These are phyloP conservation scores for Dynastes maya DNA, from an alignment of 2,888 invertebrate genomes.

Conservation along the genomic window DNA sequence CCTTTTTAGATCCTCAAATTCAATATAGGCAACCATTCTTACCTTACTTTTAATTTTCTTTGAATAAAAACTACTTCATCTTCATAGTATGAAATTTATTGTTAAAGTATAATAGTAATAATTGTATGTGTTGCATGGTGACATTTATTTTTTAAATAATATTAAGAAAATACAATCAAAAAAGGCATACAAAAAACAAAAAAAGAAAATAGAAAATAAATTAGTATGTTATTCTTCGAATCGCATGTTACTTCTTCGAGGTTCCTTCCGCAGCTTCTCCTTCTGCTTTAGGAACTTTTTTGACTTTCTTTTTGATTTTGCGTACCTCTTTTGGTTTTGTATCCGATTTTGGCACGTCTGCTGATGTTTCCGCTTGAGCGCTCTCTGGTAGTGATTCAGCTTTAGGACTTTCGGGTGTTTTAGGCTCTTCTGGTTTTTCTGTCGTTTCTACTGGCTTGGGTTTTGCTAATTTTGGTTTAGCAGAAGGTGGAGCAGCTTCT, in stretches of 20 bases:
- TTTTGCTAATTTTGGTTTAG: slow-evolving; percentile 53
- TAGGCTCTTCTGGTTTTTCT: slow-evolving; percentile 49
- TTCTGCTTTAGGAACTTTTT: slow-evolving; percentile 47
- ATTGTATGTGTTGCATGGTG: slow-evolving; percentile 2
- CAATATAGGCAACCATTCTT: too few species aligned
- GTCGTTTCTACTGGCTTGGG: slow-evolving; percentile 55
- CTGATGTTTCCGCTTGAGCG: slow-evolving; percentile 7
- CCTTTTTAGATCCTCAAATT: too few species aligned
- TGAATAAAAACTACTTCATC: not conserved
- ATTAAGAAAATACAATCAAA: slow-evolving; percentile 24
- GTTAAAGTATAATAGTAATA: slow-evolving; percentile 9
- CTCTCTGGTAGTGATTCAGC: not conserved
- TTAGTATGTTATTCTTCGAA: not conserved
- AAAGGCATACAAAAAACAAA: slow-evolving; percentile 18
- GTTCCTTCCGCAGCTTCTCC: slow-evolving; percentile 59
- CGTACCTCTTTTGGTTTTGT: slow-evolving; percentile 36
- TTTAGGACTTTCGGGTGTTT: slow-evolving; percentile 43
- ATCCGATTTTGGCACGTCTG: slow-evolving; percentile 61
- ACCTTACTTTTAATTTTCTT: not conserved
- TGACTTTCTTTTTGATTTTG: slow-evolving; percentile 47
- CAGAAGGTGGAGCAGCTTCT: slow-evolving; percentile 51
- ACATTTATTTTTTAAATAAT: slow-evolving; percentile 25
- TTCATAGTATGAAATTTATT: slow-evolving; percentile 25
- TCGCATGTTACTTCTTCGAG: slow-evolving; percentile 36
- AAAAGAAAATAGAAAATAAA: slow-evolving; percentile 28